Evolutionary conservation across 92 coral and sea anemone genomes (phyloP), one percentile per base, ranked within the genome.

Genomic region (Parazoanthus swiftii): DNA sequence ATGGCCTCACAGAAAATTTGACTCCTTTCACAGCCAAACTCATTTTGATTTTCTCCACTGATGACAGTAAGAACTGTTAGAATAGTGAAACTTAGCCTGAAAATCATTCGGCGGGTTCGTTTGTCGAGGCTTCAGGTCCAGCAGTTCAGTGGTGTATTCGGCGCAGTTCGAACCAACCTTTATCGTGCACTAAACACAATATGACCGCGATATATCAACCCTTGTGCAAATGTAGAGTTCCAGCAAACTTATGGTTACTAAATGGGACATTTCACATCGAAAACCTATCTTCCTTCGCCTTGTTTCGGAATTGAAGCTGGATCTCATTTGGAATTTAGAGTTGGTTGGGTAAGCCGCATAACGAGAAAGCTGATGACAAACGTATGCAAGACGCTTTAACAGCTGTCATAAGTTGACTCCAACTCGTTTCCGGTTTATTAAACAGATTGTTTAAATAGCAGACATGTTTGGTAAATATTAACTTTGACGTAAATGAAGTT

Each of bases 401-500:
- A 83, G 76, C 77, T 83, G 86, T 68, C 86, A 82, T 42, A 67
- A 72, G 38, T 29, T 66, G 13, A 20, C 56, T 25, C 72, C 35
- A 15, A 43, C 37, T 18, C 25, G 77, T 84, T 84, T 84, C 77
- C 87, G 87, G 87, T 68, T 84, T n/a, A 48, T 84, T 73, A 84
- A 84, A 84, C 79, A 84, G 16, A 46, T 70, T 84, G 79, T 68
- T 84, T 84, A 3, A 26, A 84, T 43, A 84, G 46, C 77, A 68
- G 74, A 66, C 46, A 67, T 23, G 25, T 37, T 67, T 68, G 33
- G 43, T 43, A 43, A 82, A 82, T 82, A 82, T 82, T 82, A 82
- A 82, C 86, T 38, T 38, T 16, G 36, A 54, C 18, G 67, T 54
- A 23, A 54, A 79, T 38, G 54, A 3, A 35, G n/a, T 26, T 23